Base-by-base conservation (phyloP, 2,113 vertebrate species). In the Sylvilagus bachmani region DNA sequence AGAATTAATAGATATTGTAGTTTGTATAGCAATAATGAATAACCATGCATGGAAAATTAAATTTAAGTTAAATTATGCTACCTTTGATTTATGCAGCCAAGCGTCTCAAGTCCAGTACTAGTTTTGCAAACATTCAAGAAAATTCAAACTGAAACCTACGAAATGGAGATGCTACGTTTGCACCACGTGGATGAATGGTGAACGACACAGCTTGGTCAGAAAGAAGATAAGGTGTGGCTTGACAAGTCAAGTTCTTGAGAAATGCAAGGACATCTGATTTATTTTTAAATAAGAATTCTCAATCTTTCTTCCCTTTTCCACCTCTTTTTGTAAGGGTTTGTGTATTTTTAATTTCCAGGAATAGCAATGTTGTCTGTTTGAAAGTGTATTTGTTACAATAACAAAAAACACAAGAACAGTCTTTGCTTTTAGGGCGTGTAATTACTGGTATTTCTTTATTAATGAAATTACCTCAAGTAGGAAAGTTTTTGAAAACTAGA, bases 91-190 rank as follows among this genome's bases (percentile, higher is more conserved):
- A 96, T 98, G 95, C 77, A 99, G 99, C 99, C 92, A 99, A 99
- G 67, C 98, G 99, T 96, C 99, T 99, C 25, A 99, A 99, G 97
- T 99, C 99, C 84, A 99, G 98, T 98, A 96, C 98, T 98, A 99
- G 98, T 95, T 97, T 99, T 97, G 98, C 99, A 97, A 99, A 99
- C 97, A 99, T 99, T 98, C 99, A 99, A 98, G 99, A 99, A 98
- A 99, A 99, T 98, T 97, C 97, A 98, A 99, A 98, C 98, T 99
- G 99, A 99, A 97, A 69, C 61, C 95, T 97, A 61, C 93, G 69
- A 95, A 97, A 96, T 90, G 96, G 94, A 97, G 27, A 94, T 53
- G 64, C 19, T 31, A 64, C 89, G 44, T 55, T 12, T 55, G 8
- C 49, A 25, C 53, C 11, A 10, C 0, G 0, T 53, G 70, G 91